A percentile compares a stretch with the other conserved stretches of the same genome.
phyloP scores from a whole-genome alignment of 1,140 invertebrate genomes.

The Drosophila hydei region DNA sequence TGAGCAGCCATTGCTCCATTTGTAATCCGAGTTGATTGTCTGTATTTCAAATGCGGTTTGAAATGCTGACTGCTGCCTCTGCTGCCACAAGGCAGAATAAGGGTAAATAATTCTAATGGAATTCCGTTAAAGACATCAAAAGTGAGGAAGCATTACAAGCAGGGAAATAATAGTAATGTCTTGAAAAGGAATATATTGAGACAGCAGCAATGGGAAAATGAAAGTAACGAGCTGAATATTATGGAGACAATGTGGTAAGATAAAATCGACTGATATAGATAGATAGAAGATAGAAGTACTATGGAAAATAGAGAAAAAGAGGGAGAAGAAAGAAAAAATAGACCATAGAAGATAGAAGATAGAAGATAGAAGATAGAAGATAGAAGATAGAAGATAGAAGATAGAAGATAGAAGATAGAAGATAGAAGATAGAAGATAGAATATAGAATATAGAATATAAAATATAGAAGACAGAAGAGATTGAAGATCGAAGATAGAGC shows the following conservation, averaged over 20 bases:
- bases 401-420: no score
- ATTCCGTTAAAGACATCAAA: background rate
- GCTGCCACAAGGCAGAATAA: conserved; percentile 2
- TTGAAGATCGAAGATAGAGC: no score
- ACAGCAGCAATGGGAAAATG: background rate
- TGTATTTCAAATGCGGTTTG: conserved; percentile 6
- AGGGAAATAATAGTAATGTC: background rate
- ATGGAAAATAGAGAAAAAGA: no score
- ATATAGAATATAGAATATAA: no score
- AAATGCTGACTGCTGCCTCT: conserved; percentile 9
- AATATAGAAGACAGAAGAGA: no score
- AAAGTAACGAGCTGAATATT: background rate
- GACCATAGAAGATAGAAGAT: no score
- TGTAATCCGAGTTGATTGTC: conserved; percentile 23
- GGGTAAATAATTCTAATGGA: conserved; percentile 2
- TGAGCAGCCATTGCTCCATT: conserved; percentile 17
- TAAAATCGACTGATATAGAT: no score
- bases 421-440: no score
- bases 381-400: no score
- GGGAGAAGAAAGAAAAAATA: no score
- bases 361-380: no score
- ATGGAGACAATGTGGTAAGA: background rate
- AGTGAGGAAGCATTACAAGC: background rate
- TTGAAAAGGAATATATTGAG: background rate
- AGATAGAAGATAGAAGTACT: no score